Evolutionary conservation across 1,140 invertebrate genomes (phyloP), one percentile per base, ranked within the genome.

Genomic region (Bursaphelenchus mucronatus): DNA sequence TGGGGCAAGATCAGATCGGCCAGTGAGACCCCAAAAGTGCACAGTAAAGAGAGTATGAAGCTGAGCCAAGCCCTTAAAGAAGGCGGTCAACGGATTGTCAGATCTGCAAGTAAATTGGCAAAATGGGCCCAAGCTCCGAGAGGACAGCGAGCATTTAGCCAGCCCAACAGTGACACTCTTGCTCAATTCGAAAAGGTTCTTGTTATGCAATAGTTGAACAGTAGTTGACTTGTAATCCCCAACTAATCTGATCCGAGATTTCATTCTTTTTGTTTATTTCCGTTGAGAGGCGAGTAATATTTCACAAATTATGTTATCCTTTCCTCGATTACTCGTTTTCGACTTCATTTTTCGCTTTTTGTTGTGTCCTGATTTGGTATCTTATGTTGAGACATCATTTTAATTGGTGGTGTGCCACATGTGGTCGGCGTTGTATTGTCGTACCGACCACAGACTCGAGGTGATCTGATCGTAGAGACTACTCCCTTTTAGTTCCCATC

Each of bases 101-200:
- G 30, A 43, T 15, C 57, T n/a, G 11, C 21, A 11, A 15, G 40
- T 11, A 59, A 43, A 59, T 50, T 59, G 40, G 57, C 44, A 2
- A 45, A 59, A 50, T 59, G 57, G 57, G 45, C 57, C 30, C 30
- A 30, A 30, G 30, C 30, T 5, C 13, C 19, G 47, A 49, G 47
- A 49, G 47, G 19, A 49, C 47, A 49, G 47, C 19, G 47, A 49
- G 19, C 64, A 43, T 71, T 71, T 45, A 50, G 47, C n/a, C 70
- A 75, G 44, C 71, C 70, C 7, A 70, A 71, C 61, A 30, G 49
- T 40, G 52, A 56, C 30, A 71, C 72, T 17, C 46, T 71, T 19
- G 70, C 75, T 54, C 65, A 57, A 15, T 71, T 71, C 44, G 70
- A 71, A 73, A 71, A 71, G 74, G 70, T 71, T 19, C 30, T 30